phyloP scores from a whole-genome alignment of 1,140 invertebrate genomes.

The Pseudoatta argentina region DNA sequence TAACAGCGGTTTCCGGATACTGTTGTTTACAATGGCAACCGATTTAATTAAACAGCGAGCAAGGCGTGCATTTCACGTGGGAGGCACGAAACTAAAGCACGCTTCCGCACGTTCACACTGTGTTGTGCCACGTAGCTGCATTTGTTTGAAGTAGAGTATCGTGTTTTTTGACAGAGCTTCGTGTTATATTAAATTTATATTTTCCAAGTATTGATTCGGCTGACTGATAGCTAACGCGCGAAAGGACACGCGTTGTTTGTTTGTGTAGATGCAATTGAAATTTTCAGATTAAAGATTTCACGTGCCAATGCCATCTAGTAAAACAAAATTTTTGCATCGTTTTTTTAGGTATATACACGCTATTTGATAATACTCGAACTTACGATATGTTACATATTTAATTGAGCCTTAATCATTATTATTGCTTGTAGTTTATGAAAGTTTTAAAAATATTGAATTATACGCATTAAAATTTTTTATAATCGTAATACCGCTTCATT shows the following conservation, averaged over 20 bases:
- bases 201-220: conserved; percentile 63
- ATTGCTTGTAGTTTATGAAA: no score
- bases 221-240: conserved; percentile 23
- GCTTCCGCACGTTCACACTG: conserved; percentile 31
- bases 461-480: no score
- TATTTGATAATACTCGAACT: not conserved
- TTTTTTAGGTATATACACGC: not conserved
- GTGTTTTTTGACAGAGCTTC: conserved; percentile 65
- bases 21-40: conserved; percentile 66
- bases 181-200: conserved; percentile 69
- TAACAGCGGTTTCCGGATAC: conserved; percentile 49
- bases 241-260: conserved; percentile 57
- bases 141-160: conserved; percentile 59
- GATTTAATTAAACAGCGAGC: conserved; percentile 63
- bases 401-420: no score
- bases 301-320: not conserved
- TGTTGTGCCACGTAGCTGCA: not conserved
- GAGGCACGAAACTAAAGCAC: conserved; percentile 37
- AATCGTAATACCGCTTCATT: no score
- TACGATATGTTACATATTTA: not conserved
- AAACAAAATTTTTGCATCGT: conserved; percentile 1
- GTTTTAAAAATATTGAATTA: no score
- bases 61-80: conserved; percentile 43
- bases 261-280: conserved; percentile 62
- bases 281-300: conserved; percentile 57